A percentile compares a stretch with the other conserved stretches of the same genome.
Evolutionary conservation across 2,888 invertebrate genomes (phyloP).

Genomic region (Imbricaverruca yamaguchii): DNA sequence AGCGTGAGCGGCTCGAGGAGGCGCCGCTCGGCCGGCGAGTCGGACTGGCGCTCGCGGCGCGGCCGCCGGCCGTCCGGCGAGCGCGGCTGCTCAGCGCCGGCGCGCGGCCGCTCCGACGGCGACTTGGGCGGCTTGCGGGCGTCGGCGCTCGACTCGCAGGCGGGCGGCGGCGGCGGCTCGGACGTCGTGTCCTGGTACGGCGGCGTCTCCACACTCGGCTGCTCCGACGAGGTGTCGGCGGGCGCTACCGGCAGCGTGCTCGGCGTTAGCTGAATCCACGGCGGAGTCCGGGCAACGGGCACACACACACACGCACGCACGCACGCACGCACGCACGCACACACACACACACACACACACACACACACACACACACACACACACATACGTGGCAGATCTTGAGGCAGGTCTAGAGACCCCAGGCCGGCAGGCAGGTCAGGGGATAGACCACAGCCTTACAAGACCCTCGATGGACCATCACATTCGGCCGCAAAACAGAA

Average conservation of each 20-base stretch:
- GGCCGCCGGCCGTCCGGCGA: neutral
- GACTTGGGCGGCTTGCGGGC: slow-evolving; percentile 17
- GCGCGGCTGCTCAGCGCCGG: neutral
- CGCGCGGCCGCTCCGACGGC: neutral
- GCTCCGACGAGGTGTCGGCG: neutral
- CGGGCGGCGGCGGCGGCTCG: neutral
- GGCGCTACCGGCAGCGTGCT: neutral
- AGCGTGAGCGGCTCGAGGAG: neutral
- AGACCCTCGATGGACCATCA: too few relatives aligned
- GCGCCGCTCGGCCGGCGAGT: slow-evolving; percentile 13
- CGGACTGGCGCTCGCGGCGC: neutral
- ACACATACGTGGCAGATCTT: too few relatives aligned
- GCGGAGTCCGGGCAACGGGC: too few relatives aligned
- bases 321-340: too few relatives aligned
- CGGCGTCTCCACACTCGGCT: neutral
- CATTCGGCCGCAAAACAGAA: too few relatives aligned
- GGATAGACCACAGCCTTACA: too few relatives aligned
- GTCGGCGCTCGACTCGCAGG: neutral
- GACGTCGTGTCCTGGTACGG: neutral
- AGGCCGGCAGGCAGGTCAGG: too few relatives aligned
- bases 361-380: too few relatives aligned
- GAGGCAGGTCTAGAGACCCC: too few relatives aligned
- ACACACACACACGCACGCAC: too few relatives aligned
- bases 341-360: too few relatives aligned
- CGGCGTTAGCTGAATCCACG: too few relatives aligned